Percentiles rank a stretch among this genome's conserved stretches.
Conservation (phyloP, 1,140 invertebrate species). For the Drosophila pruinosa region DNA sequence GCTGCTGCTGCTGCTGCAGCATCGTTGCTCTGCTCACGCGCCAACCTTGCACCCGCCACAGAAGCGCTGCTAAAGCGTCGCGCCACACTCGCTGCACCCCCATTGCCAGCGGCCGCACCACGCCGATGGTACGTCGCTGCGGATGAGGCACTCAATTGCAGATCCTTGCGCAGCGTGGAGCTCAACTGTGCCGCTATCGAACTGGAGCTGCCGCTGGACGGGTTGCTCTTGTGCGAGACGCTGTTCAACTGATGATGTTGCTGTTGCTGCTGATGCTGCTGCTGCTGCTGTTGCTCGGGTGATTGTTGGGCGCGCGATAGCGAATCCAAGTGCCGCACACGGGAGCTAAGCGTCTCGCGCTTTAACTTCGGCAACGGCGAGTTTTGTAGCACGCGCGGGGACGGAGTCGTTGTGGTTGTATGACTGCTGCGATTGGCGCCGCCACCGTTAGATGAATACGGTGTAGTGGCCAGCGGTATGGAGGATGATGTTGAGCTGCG, state of each 20-base stretch:
- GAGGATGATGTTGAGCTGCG: slow-evolving; percentile 78
- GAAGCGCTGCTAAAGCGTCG: slow-evolving; percentile 77
- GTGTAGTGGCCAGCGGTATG: slow-evolving; percentile 77
- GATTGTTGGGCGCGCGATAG: slow-evolving; percentile 77
- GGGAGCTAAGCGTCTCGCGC: slow-evolving; percentile 85
- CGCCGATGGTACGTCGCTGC: slow-evolving; percentile 38
- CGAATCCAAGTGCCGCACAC: slow-evolving; percentile 84
- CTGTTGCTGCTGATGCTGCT: slow-evolving; percentile 26
- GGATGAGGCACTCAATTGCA: slow-evolving; percentile 53
- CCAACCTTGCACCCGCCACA: slow-evolving; percentile 42
- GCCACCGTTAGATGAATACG: slow-evolving; percentile 63
- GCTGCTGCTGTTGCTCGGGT: slow-evolving; percentile 46
- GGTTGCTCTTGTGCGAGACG: slow-evolving; percentile 11
- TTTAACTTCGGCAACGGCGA: slow-evolving; percentile 84
- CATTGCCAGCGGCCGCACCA: slow-evolving; percentile 5
- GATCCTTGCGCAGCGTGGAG: slow-evolving; percentile 72
- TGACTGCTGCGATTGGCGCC: slow-evolving; percentile 57
- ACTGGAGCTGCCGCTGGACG: slow-evolving; percentile 42
- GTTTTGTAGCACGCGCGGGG: slow-evolving; percentile 78
- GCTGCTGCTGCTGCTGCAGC: slow-evolving; percentile 72
- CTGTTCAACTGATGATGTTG: slow-evolving; percentile 44
- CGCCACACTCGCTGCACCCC: slow-evolving; percentile 32
- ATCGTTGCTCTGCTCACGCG: slow-evolving; percentile 51
- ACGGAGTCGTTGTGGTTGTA: slow-evolving; percentile 79
- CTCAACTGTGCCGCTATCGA: slow-evolving; percentile 73